These are phyloP conservation scores for Callorhinus ursinus DNA, from an alignment of 2,113 vertebrate genomes.

Conservation along the genomic window DNA sequence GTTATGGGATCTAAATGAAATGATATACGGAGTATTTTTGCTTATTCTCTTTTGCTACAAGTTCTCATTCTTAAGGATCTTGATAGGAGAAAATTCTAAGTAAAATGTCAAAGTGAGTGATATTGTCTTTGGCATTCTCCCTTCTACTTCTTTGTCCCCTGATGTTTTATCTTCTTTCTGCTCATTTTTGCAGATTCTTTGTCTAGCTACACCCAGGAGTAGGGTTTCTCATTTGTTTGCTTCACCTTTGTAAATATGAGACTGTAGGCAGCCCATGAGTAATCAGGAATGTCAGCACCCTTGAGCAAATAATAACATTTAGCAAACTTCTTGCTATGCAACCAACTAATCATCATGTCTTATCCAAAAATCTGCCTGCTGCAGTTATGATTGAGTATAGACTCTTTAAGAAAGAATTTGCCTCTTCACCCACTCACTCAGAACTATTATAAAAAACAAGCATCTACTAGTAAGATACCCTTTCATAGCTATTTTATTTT, in stretches of 20 bases:
- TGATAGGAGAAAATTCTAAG: neutral
- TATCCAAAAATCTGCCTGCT: neutral
- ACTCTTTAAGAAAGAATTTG: neutral
- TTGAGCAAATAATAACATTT: conserved; percentile 2
- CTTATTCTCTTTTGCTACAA: neutral
- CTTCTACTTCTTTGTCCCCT: neutral
- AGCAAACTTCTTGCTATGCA: neutral
- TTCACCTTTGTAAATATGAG: conserved; percentile 17
- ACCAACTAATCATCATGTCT: neutral
- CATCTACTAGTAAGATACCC: neutral
- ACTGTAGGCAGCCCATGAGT: neutral
- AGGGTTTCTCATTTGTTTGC: neutral
- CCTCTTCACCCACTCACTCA: neutral
- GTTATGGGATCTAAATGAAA: neutral
- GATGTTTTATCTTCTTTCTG: neutral
- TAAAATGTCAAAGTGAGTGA: neutral
- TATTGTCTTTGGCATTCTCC: neutral
- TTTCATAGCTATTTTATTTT: neutral
- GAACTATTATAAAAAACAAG: neutral
- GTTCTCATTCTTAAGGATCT: neutral
- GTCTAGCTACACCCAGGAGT: neutral
- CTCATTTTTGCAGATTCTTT: neutral
- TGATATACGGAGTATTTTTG: neutral
- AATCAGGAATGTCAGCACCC: neutral
- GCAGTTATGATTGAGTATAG: neutral